Base-by-base conservation (phyloP, 2,113 vertebrate genomes). In the Megaceryle maxima region DNA sequence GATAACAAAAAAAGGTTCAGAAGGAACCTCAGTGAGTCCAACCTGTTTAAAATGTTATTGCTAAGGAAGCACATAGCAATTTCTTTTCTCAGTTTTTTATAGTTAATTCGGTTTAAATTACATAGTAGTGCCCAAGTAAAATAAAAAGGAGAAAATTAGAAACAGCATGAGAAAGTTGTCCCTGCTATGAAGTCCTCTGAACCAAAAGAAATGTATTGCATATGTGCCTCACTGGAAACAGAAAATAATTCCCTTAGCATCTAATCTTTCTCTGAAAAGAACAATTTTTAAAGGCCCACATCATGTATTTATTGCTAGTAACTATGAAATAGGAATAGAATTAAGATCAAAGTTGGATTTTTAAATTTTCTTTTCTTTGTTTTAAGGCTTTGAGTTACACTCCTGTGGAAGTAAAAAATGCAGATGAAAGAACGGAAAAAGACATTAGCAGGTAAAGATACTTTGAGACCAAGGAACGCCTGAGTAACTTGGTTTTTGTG, bases 311-410 rank as follows among this genome's bases (percentile, higher is more conserved):
- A 56, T 72, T 94, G 43, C 35, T 85, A 22, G 8, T 51, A 76
- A 87, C 18, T 81, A 41, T 43, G 66, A 2, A 37, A 37, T 6
- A 85, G 33, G 55, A 80, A 51, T 33, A 69, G 33, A 70, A 90
- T 15, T 55, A 25, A 46, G 63, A 48, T 2, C 60, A 22, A 84
- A 66, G 26, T 50, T 82, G 18, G 5, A 55, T 48, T 43, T 33
- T 76, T 83, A 5, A 64, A 85, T 62, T 57, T 62, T 35, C 77
- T 33, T n/a, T 19, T 4, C 13, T 10, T 37, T 17, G 28, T 88
- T 83, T 69, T 50, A 73, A 99, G 99, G 99, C 99, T 96, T 95
- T 99, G 97, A 99, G 99, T 98, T 99, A 99, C 50, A 99, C 98
- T 73, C 98, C 98, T 8, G 98, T 99, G 44, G 99, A 99, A 81